Conservation (phyloP, 2,113 vertebrate genomes). For the Anser cygnoides region DNA sequence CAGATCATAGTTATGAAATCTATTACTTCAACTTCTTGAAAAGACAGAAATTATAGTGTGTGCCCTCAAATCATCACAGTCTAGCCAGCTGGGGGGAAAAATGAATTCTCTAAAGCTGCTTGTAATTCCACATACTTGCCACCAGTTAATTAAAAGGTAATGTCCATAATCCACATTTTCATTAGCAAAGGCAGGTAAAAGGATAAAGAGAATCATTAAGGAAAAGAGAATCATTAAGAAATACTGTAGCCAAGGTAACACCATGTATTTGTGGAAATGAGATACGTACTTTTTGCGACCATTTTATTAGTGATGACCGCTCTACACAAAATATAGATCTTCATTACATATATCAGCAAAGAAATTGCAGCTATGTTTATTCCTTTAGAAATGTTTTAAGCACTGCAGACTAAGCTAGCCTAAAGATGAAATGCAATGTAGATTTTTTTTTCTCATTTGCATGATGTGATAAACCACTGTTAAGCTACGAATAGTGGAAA, state of each 20-base stretch:
- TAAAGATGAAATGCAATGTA: neutral
- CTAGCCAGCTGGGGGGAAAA: neutral
- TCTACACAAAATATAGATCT: neutral
- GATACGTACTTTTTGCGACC: neutral
- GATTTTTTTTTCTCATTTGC: neutral
- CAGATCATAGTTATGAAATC: neutral
- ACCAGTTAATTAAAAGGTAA: conserved; percentile 19
- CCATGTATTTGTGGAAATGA: neutral
- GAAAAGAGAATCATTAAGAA: neutral
- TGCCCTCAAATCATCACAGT: neutral
- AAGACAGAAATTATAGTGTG: neutral
- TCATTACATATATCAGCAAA: neutral
- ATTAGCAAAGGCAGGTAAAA: neutral
- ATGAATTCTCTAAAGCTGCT: neutral
- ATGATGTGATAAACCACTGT: neutral
- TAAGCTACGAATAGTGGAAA: neutral
- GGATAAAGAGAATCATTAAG: neutral
- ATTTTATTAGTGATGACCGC: neutral
- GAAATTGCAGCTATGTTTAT: neutral
- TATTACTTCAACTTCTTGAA: neutral
- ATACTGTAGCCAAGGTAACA: conserved; percentile 1
- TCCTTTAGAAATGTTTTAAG: neutral
- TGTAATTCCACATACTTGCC: neutral
- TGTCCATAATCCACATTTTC: neutral
- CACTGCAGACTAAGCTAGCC: neutral